These are phyloP conservation scores for Microchirus variegatus DNA, from an alignment of 2,797 vertebrate genomes.

Conservation along the genomic window DNA sequence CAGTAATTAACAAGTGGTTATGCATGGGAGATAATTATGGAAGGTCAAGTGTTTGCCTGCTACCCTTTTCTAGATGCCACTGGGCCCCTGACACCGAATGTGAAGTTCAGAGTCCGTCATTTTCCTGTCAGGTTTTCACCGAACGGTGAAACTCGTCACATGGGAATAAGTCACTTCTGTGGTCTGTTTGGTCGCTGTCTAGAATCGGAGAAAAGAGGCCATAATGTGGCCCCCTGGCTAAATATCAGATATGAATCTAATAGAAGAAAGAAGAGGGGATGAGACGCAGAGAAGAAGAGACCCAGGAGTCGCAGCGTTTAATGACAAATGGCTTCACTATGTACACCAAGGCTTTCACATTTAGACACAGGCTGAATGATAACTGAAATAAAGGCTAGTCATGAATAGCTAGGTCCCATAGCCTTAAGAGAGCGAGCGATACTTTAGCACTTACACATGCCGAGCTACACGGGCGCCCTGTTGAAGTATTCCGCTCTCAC, in stretches of 20 bases:
- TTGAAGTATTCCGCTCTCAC: conserved; percentile 62
- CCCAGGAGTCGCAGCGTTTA: conserved; percentile 36
- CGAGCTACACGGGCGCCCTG: conserved; percentile 19
- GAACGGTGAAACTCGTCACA: conserved; percentile 36
- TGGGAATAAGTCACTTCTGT: conserved; percentile 59
- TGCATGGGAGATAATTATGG: conserved; percentile 78
- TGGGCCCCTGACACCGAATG: conserved; percentile 58
- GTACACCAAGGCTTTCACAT: conserved; percentile 36
- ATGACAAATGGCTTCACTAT: conserved; percentile 42
- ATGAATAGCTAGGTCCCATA: conserved; percentile 30
- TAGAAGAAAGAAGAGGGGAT: conserved; percentile 29
- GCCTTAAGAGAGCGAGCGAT: conserved; percentile 35
- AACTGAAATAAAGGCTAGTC: conserved; percentile 55
- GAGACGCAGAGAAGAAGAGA: conserved; percentile 34
- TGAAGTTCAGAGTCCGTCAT: conserved; percentile 67
- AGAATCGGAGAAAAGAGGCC: conserved; percentile 43
- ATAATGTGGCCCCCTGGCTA: conserved; percentile 49
- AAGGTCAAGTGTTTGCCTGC: conserved; percentile 75
- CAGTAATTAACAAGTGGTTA: conserved; percentile 81
- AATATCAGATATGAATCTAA: conserved; percentile 61
- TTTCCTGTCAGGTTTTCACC: conserved; percentile 49
- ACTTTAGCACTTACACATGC: conserved; percentile 35
- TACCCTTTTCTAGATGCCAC: conserved; percentile 71
- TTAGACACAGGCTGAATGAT: conserved; percentile 56
- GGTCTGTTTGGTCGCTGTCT: conserved; percentile 54